Evolutionary conservation across 2,113 vertebrate genomes (phyloP).

Genomic region (Chunga burmeisteri): DNA sequence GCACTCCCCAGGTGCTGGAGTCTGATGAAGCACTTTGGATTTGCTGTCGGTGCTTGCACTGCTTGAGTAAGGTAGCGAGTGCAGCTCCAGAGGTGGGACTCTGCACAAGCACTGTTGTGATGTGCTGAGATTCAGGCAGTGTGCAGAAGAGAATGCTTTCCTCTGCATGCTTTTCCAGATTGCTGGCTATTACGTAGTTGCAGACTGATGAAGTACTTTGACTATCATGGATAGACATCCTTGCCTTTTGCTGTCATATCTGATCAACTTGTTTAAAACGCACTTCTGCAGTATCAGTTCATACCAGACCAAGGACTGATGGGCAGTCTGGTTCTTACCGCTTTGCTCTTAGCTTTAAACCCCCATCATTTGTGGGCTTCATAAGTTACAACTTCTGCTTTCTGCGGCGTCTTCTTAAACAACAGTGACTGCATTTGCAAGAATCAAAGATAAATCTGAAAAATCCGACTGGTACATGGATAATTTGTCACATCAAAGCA

Average conservation of each 20-base stretch:
- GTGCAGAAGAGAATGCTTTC: neutral
- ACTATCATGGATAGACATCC: neutral
- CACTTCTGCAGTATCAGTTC: neutral
- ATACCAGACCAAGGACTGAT: neutral
- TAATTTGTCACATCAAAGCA: neutral
- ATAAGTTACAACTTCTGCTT: neutral
- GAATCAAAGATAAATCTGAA: neutral
- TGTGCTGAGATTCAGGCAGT: neutral
- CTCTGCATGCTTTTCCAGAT: neutral
- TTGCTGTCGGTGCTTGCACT: neutral
- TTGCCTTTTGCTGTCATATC: neutral
- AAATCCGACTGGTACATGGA: neutral
- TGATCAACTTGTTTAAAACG: neutral
- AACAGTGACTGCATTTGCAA: neutral
- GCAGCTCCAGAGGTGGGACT: neutral
- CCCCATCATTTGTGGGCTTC: neutral
- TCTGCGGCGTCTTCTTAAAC: neutral
- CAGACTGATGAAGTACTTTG: neutral
- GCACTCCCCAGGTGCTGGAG: neutral
- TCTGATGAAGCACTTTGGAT: neutral
- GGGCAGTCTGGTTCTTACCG: neutral
- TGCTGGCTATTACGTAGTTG: neutral
- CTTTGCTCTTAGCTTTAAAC: neutral
- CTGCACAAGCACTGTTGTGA: neutral
- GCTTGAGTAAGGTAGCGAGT: accelerated